Base-by-base conservation (phyloP, 2,888 invertebrate species). In the Lithophane socia region DNA sequence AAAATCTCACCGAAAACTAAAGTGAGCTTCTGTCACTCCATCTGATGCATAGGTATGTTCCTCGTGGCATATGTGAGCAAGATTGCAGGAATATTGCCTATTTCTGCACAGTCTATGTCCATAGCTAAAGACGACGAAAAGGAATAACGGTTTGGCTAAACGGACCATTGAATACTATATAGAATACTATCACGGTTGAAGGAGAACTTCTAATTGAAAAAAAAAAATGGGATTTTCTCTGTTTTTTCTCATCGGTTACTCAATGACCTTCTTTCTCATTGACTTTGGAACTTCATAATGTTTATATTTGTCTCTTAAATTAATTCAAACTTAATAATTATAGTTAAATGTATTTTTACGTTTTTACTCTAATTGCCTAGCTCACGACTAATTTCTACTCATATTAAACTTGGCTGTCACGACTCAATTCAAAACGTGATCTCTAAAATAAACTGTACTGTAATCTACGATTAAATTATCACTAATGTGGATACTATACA, bases 391-490 rank as follows among this genome's bases (percentile, higher is more conserved):
- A 66, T 49, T 52, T 70, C 47, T 63, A 21, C 24, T 9, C 79
- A 54, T 63, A 61, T 16, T n/a, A 29, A 66, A 64, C 18, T 13
- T 8, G 0, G 3, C 37, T 60, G 63, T 73, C 84, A 82, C 80
- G 84, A 82, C 61, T 52, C 16, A n/a, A 58, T 79, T 16, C 21
- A 74, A 84, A 84, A 79, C 84, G 82, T 82, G 82, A 70, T 84
- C 44, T 74, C 49, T n/a, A 7, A 44, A 64, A 68, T 47, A 79
- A 84, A 61, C 49, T 60, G 29, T 29, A n/a, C 1, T 16, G 29
- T 24, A 58, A 66, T 82, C 49, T 52, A 18, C 13, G 29, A 16
- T 29, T 3, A 37, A 58, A 65, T 61, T 16, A 74, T 54, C 9
- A 49, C 13, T 56, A 37, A 47, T 64, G n/a, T 52, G 21, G 13